Base-by-base conservation (phyloP, 1,140 invertebrate genomes). In the Lasaia peninsularis region DNA sequence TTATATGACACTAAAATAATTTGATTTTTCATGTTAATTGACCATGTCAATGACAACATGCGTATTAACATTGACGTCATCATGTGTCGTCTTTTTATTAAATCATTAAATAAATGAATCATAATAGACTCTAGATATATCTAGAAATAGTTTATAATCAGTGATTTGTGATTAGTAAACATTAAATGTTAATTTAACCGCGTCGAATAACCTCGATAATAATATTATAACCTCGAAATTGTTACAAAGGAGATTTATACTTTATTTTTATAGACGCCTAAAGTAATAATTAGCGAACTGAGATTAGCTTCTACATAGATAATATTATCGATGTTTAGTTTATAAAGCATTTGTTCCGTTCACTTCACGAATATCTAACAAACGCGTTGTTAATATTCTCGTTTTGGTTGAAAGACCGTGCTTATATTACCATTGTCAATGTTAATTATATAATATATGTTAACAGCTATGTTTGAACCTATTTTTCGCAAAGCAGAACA, bases 401-500 rank as follows among this genome's bases (percentile, higher is more conserved):
- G 34, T 8, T 18, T 10, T 44, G 16, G 37, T 20, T 44, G 8
- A 44, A 20, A 40, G 21, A 56, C 10, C 24, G 10, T 40, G 21
- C 11, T 51, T 31, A 20, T 51, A 28, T 28, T 51, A 31, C 49
- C 49, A 14, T 16, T 24, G 18, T 34, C 52, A 34, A 53, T 16
- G 52, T 9, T 67, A 77, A 77, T 83, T 80, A 78, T 73, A 75
- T 73, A 78, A 71, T 71, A 68, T 63, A 73, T 65, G 69, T 58
- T 77, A 78, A 80, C 75, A 68, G 68, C 65, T 67, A 73, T 67
- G 65, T 37, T 69, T 31, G 12, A 53, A 60, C 64, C 71, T 73
- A 61, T 54, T 73, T 75, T 73, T 78, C 81, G 83, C 80, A 76
- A 64, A 80, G 81, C 83, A 71, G 40, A 67, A 57, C n/a, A 60